These are phyloP conservation scores for Buathra laborator DNA, from an alignment of 2,888 invertebrate species.

Conservation along the genomic window DNA sequence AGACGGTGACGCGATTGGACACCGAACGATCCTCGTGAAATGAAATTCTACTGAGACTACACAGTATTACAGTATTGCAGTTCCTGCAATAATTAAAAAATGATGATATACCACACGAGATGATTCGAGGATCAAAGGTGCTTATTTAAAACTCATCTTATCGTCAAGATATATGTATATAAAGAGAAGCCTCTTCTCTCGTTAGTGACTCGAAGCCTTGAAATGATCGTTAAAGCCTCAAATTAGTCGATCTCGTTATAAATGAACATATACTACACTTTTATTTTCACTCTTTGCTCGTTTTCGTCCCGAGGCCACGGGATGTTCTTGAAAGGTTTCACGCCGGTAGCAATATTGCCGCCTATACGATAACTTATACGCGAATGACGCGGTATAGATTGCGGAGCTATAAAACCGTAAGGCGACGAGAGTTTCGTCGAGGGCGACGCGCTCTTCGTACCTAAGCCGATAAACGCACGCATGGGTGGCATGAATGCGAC, in stretches of 20 bases:
- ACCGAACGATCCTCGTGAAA: too few species aligned
- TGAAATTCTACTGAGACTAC: too few species aligned
- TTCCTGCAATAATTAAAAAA: too few species aligned
- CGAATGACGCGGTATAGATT: neutral
- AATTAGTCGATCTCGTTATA: constrained; percentile 20
- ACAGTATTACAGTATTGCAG: too few species aligned
- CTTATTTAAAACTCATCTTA: neutral
- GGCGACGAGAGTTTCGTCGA: constrained; percentile 25
- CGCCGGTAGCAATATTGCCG: neutral
- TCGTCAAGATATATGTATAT: neutral
- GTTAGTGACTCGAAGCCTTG: constrained; percentile 19
- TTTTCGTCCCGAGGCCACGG: neutral
- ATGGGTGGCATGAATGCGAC: constrained; percentile 54
- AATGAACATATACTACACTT: neutral
- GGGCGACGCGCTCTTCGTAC: neutral
- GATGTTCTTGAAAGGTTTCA: neutral
- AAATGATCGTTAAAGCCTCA: neutral
- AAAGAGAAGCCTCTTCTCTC: constrained; percentile 20
- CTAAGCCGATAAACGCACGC: constrained; percentile 41
- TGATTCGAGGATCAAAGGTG: too few species aligned
- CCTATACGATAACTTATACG: neutral
- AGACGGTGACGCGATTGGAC: neutral
- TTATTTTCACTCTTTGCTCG: neutral
- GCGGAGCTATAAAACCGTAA: constrained; percentile 17
- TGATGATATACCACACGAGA: too few species aligned